Base-by-base conservation (phyloP, 2,888 invertebrate species). In the Papilio demoleus region DNA sequence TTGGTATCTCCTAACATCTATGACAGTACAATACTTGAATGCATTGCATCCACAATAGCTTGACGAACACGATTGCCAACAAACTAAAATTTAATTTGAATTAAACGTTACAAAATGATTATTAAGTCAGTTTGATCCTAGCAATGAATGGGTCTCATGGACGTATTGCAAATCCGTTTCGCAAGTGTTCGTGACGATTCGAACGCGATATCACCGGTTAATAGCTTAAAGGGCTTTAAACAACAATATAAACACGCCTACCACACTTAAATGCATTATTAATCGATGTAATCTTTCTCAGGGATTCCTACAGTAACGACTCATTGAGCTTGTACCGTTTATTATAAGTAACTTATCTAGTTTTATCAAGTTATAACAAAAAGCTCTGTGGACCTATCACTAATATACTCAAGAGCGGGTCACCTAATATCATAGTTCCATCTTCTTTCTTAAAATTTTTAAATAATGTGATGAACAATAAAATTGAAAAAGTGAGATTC, bases 171-270 rank as follows among this genome's bases (percentile, higher is more conserved):
- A 73, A 47, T 71, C 64, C 65, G 71, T 79, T 76, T 76, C 71
- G 75, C 74, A 77, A 77, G 60, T 60, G 56, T 73, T 88, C 87
- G 88, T 88, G 87, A 86, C 85, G 87, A 86, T 87, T 79, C 75
- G 74, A 47, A 65, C 69, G 70, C 73, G 86, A 85, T 85, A 84
- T 72, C 78, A 71, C 73, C 75, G 79, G 79, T 81, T 87, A 88
- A 88, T 86, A 80, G 83, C 81, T 81, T 76, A 80, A 76, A 83
- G 84, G 87, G 86, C 86, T 88, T 87, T 88, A 86, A 88, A 86
- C 85, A 88, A 89, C 88, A 88, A 90, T 88, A 85, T 82, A 77
- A 77, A 79, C 81, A 84, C 90, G 89, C 90, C 90, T 80, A 83
- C 82, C 75, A 78, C 79, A 80, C 82, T 83, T 83, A 70, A 85